Base-by-base conservation (phyloP, 2,888 invertebrate species). In the Nymphalis c-album region DNA sequence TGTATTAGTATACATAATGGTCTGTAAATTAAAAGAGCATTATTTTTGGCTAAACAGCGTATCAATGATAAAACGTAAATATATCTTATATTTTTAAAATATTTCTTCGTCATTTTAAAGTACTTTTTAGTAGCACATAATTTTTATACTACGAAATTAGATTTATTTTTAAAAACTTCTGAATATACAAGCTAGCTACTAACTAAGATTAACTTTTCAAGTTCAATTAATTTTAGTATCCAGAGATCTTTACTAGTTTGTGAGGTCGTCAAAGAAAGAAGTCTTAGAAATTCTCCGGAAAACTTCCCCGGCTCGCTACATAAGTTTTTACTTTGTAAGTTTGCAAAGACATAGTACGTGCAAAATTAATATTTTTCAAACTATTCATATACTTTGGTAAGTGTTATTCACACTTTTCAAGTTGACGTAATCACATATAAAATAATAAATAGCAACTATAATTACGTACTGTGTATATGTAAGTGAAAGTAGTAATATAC, bases 191-290 rank as follows among this genome's bases (percentile, higher is more conserved):
- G 13, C 40, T 40, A 40, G 40, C 40, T 20, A 51, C 13, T 7
- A 51, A 22, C 22, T 51, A 22, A 51, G 51, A 51, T 51, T 51
- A 51, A 51, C 51, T 51, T 51, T 51, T 51, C 51, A 51, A 51
- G 22, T 51, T 51, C 51, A 51, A 51, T 51, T 22, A 51, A 22
- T 51, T 51, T 51, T 51, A 51, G 22, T 22, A 51, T 22, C 51
- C 16, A 22, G 22, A 51, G 22, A 51, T 51, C 22, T 51, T 20
- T 22, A 51, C 51, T 20, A 51, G 22, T 6, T 51, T 51, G 51
- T 22, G 16, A 51, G 51, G 51, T 51, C 51, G 51, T 51, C 51
- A 51, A 51, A 51, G 20, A 50, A 50, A 40, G 13, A 50, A 50
- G 51, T 20, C 16, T 51, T 51, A 51, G 22, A 51, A 51, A 51